Evolutionary conservation across 2,113 vertebrate species (phyloP), one percentile per base, ranked within the genome.

Genomic region (Canis aureus): DNA sequence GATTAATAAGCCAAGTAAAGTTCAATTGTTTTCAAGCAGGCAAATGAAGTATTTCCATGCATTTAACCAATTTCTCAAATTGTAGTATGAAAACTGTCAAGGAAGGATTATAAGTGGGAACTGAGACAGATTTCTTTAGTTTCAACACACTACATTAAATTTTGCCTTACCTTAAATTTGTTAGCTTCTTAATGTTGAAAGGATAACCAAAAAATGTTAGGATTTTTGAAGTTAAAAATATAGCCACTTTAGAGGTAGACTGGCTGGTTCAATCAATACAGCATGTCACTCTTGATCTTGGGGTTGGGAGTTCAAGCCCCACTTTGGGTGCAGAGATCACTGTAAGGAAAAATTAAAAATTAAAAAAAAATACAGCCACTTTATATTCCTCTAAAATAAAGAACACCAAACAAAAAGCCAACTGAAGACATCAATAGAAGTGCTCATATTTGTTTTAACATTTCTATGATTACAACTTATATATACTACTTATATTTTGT

Each of bases 1-100:
- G 97, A 94, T 92, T 96, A 97, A 94, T 69, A 43, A 74, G 51
- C 89, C 74, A 38, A 90, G 76, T 91, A 95, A 97, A 94, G 93
- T 90, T 60, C 64, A 73, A 67, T 64, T 96, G 76, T 74, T 96
- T 92, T 96, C 76, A 69, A 66, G 7, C 32, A 88, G 88, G 62
- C 66, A 94, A 83, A 0, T 80, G 53, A 84, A 78, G 35, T 97
- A 94, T 98, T 98, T 97, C 88, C 78, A 91, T 96, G 73, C 83
- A 51, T 94, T 95, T 94, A 74, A 59, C 15, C 92, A 79, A 49
- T 90, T 97, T 97, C 64, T 93, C 91, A 97, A 43, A 82, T 91
- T 95, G 27, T 82, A 88, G 64, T 81, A 78, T 96, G n/a, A 92
- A 93, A 95, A 83, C 43, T 89, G 64, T 66, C 49, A 79, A 93